Conservation (phyloP, 2,888 invertebrate genomes). For the Andrena flavipes region DNA sequence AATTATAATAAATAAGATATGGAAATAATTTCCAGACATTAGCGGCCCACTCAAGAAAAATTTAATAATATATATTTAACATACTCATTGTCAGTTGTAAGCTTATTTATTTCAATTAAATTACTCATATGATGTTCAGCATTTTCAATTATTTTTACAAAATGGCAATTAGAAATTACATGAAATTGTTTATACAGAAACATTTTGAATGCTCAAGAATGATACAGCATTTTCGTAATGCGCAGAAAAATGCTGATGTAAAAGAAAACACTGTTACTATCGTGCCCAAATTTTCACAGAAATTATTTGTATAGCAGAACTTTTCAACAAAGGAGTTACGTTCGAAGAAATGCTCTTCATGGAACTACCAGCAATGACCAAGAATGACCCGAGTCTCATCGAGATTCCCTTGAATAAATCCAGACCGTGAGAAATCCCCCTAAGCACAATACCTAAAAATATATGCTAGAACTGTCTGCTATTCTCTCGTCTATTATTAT, state of each 20-base stretch:
- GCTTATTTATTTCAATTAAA: neutral
- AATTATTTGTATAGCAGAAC: neutral
- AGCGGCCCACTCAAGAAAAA: neutral
- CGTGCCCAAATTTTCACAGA: neutral
- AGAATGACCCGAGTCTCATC: neutral
- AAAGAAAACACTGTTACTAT: constrained; percentile 1
- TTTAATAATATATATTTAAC: too few relatives aligned
- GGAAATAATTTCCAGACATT: neutral
- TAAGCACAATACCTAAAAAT: constrained; percentile 31
- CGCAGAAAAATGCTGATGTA: neutral
- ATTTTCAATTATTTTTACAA: neutral
- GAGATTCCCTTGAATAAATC: constrained; percentile 43
- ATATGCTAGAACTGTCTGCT: neutral
- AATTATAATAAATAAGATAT: too few relatives aligned
- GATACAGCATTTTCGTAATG: neutral
- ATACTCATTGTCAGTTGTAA: too few relatives aligned
- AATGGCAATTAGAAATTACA: neutral
- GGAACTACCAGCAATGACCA: neutral
- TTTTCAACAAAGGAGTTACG: neutral
- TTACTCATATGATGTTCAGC: neutral
- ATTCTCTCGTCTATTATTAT: constrained; percentile 33
- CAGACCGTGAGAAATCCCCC: constrained; percentile 11
- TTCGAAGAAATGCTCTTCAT: constrained; percentile 10
- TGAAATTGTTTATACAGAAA: neutral
- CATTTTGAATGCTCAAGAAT: neutral